Base-by-base conservation (phyloP, 2,113 vertebrate genomes). In the Paradoxurus hermaphroditus region DNA sequence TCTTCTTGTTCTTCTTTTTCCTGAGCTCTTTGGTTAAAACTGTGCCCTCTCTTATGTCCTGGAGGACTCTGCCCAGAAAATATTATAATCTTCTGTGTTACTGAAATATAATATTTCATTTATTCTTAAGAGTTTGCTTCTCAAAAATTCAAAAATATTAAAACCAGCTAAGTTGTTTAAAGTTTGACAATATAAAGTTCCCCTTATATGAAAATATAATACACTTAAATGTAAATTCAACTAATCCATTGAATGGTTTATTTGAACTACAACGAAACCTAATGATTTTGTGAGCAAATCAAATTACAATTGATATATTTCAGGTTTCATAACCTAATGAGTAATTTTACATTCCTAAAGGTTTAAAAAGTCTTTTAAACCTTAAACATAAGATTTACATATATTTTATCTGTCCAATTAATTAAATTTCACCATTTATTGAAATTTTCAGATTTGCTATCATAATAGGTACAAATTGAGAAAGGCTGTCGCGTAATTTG, bases 261-360 rank as follows among this genome's bases (percentile, higher is more conserved):
- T 95, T 91, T 95, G 59, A 95, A 94, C 62, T 93, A 36, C 88
- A 97, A 93, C 67, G 70, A 97, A 95, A 87, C 79, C 75, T 95
- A 97, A 94, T 95, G 82, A 93, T 97, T 97, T 93, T 79, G 68
- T 91, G 78, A 91, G 67, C n/a, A 97, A 98, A 97, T 97, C 31
- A 85, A 94, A 86, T 96, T 97, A 93, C 12, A 94, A 51, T n/a
- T 65, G 91, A 49, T 97, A 49, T 83, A 94, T 91, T 94, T 97
- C 91, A 85, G 93, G 41, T 97, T 86, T 67, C 46, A 86, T 95
- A 97, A 97, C 67, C 86, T 91, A 97, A 89, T 89, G 86, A 97
- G 62, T 91, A 89, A 78, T 68, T 91, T 95, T 86, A 93, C 31
- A 91, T 96, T 93, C 86, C 44, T 94, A 79, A 77, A 82, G n/a